Percentiles rank a stretch among this genome's conserved stretches.
Conservation (phyloP, 1,140 invertebrate genomes). For the Oryctes rhinoceros region DNA sequence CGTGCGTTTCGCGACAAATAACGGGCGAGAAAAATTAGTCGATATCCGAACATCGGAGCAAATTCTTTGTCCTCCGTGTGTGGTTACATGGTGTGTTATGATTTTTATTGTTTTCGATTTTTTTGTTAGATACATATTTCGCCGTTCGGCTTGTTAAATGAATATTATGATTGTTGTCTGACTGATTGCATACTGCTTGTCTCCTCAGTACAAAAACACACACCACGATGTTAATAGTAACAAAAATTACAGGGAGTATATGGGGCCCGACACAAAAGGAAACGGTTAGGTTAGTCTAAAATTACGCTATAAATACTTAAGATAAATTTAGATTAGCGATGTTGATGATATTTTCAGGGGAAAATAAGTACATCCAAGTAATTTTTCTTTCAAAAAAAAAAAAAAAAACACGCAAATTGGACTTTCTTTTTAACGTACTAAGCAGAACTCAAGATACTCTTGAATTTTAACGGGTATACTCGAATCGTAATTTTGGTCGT, state of each 20-base stretch:
- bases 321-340: too few species aligned
- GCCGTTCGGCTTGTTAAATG: slow-evolving; percentile 59
- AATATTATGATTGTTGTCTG: slow-evolving; percentile 58
- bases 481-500: too few species aligned
- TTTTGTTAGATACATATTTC: slow-evolving; percentile 52
- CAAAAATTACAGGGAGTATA: slow-evolving; percentile 37
- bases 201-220: slow-evolving; percentile 60
- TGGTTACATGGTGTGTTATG: slow-evolving; percentile 58
- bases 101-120: slow-evolving; percentile 56
- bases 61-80: slow-evolving; percentile 51
- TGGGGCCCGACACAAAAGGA: neutral
- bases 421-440: too few species aligned
- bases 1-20: neutral
- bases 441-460: too few species aligned
- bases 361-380: too few species aligned
- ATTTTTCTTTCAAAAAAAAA: too few species aligned
- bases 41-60: slow-evolving; percentile 28
- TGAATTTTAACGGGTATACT: too few species aligned
- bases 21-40: neutral
- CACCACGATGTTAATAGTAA: slow-evolving; percentile 37
- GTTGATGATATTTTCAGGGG: too few species aligned
- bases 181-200: slow-evolving; percentile 57
- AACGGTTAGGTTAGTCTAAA: neutral
- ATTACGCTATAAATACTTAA: neutral
- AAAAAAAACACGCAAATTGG: too few species aligned